Percentiles rank a stretch among this genome's conserved stretches.
These are phyloP conservation scores for Parthenolecanium corni DNA, from an alignment of 2,888 invertebrate species.

Conservation along the genomic window DNA sequence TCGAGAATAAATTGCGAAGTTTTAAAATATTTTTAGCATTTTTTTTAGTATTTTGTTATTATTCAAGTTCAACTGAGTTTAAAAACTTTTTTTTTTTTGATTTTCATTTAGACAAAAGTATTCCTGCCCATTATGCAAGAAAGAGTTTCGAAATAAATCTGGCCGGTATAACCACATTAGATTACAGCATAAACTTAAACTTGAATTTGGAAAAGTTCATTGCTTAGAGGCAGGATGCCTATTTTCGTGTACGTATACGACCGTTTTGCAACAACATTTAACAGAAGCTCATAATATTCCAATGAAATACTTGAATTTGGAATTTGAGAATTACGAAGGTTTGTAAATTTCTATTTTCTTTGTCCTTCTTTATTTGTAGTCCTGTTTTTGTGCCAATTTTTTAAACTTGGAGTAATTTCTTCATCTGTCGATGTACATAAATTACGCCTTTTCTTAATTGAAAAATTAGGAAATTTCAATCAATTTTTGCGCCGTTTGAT, in stretches of 20 bases:
- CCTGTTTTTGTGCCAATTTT: too few species aligned
- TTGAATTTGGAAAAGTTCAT: conserved; percentile 24
- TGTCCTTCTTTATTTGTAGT: too few species aligned
- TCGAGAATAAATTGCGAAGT: too few species aligned
- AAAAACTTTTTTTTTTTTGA: not conserved
- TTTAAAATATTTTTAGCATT: too few species aligned
- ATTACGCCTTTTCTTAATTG: too few species aligned
- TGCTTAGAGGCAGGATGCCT: conserved; percentile 20
- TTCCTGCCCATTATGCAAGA: conserved; percentile 13
- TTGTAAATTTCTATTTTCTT: not conserved
- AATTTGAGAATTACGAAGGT: conserved; percentile 22
- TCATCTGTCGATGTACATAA: too few species aligned
- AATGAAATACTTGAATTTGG: conserved; percentile 25
- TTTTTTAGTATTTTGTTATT: too few species aligned
- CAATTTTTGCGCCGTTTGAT: too few species aligned
- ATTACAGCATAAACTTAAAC: conserved; percentile 11
- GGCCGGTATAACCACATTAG: conserved; percentile 21
- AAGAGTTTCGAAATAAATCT: conserved; percentile 18
- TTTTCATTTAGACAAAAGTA: conserved; percentile 10
- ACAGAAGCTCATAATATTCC: conserved; percentile 19
- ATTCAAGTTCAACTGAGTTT: too few species aligned
- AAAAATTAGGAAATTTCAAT: too few species aligned
- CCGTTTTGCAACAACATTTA: conserved; percentile 15
- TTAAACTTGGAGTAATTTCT: too few species aligned
- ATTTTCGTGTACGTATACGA: conserved; percentile 25